A percentile compares a stretch with the other conserved stretches of the same genome.
These are phyloP conservation scores for Sebastes baramenuke DNA, from an alignment of 2,797 vertebrate species.

Conservation along the genomic window DNA sequence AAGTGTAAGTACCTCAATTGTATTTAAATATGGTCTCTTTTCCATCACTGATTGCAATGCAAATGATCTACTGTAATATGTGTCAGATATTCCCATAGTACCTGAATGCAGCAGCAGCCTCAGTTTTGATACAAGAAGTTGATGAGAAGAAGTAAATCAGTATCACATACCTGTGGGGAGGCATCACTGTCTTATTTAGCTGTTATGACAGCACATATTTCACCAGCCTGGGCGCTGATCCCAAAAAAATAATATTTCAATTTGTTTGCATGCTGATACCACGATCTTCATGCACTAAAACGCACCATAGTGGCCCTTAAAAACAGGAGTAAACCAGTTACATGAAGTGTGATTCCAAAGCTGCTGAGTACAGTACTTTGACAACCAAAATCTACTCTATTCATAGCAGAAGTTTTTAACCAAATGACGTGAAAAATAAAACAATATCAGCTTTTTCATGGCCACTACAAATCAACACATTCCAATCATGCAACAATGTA, in stretches of 20 bases:
- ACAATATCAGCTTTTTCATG: background rate
- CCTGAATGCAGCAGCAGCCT: slow-evolving; percentile 1
- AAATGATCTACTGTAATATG: background rate
- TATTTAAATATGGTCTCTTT: background rate
- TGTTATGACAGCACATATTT: background rate
- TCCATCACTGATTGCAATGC: background rate
- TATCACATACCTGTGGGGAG: slow-evolving; percentile 18
- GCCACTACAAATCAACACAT: background rate
- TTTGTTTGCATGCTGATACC: background rate
- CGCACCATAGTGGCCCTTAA: background rate
- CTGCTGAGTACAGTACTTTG: background rate
- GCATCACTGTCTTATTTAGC: background rate
- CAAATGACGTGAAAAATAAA: background rate
- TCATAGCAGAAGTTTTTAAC: too few species aligned
- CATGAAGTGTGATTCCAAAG: background rate
- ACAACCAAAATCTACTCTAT: background rate
- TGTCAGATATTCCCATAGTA: background rate
- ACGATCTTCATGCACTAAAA: background rate
- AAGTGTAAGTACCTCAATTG: background rate
- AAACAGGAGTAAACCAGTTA: background rate
- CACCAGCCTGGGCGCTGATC: background rate
- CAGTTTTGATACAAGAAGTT: background rate
- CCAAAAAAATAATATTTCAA: background rate
- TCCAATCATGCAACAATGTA: background rate
- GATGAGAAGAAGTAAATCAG: background rate